A percentile compares a stretch with the other conserved stretches of the same genome.
phyloP scores from a whole-genome alignment of 2,888 invertebrate genomes.

The Argyra leucocephala region DNA sequence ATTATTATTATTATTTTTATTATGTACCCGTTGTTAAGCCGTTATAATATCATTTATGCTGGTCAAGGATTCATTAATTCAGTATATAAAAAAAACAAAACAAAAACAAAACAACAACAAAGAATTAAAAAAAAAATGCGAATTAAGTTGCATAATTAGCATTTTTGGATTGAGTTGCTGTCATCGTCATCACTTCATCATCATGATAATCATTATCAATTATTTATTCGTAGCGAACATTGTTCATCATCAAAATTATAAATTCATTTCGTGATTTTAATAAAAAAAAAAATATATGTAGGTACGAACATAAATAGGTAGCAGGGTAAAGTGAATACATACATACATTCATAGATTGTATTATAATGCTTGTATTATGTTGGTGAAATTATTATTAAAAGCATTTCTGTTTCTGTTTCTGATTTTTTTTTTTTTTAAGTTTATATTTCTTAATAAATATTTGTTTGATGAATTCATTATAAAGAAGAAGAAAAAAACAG shows the following conservation, averaged over 20 bases:
- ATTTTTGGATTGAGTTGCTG: background rate
- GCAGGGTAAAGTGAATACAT: no score
- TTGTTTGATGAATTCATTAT: no score
- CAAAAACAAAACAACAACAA: background rate
- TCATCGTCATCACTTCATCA: background rate
- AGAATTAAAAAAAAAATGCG: background rate
- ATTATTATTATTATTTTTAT: background rate
- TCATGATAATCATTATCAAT: background rate
- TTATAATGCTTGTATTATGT: no score
- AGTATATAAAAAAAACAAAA: background rate
- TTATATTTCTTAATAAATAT: no score
- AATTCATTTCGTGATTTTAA: background rate
- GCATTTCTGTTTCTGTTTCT: no score
- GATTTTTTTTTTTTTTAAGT: no score
- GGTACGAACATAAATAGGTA: no score
- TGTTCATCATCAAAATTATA: background rate
- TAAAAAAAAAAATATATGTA: no score
- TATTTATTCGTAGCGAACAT: background rate
- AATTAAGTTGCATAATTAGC: conserved; percentile 9
- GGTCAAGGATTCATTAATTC: conserved; percentile 10
- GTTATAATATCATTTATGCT: conserved; percentile 12
- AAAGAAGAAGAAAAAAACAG: no score
- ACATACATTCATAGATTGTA: no score
- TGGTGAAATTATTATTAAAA: no score
- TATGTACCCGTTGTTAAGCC: background rate